A percentile compares a stretch with the other conserved stretches of the same genome.
Evolutionary conservation across 2,113 vertebrate species (phyloP).

Genomic region (Lichenostomus cassidix): DNA sequence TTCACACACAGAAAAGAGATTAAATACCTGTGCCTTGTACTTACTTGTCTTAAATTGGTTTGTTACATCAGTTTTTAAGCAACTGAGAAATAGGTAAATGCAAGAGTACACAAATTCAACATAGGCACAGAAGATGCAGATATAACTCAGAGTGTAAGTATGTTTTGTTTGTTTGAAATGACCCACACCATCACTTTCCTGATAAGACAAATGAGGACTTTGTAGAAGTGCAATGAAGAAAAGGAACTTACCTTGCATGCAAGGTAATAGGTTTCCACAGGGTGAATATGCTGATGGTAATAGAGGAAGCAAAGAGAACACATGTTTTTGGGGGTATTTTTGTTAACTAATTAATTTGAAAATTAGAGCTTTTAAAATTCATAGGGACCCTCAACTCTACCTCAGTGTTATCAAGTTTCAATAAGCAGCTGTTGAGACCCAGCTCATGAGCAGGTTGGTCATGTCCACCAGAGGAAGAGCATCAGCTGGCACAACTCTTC

Average conservation of each 20-base stretch:
- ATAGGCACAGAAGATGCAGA: neutral
- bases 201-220: neutral
- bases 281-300: neutral
- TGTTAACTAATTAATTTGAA: neutral
- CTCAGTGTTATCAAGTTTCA: neutral
- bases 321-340: too few species aligned
- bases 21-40: neutral
- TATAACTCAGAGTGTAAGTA: fast-evolving
- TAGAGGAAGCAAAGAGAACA: fast-evolving
- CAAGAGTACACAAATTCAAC: neutral
- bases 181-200: neutral
- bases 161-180: neutral
- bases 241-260: neutral
- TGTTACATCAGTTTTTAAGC: neutral
- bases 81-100: neutral
- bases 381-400: neutral
- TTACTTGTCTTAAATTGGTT: neutral
- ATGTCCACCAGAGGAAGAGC: neutral
- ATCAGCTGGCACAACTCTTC: neutral
- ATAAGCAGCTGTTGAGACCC: neutral
- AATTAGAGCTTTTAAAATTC: neutral
- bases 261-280: neutral
- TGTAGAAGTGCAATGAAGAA: neutral
- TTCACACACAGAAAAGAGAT: neutral
- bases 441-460: fast-evolving